These are phyloP conservation scores for Byasa hedistus DNA, from an alignment of 2,888 invertebrate species.

Conservation along the genomic window DNA sequence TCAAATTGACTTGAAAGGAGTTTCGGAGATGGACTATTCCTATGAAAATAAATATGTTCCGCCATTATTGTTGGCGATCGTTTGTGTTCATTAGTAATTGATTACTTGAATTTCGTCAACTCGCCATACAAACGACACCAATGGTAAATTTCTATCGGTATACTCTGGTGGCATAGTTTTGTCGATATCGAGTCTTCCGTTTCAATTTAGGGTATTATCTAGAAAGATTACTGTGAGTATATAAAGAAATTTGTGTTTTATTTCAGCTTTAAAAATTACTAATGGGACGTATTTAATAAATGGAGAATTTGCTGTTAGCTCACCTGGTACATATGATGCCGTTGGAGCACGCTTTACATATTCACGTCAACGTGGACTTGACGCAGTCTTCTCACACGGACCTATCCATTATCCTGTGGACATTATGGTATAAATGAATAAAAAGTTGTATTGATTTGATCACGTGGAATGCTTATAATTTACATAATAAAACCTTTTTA, in stretches of 20 bases:
- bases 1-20: too few species aligned
- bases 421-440: constrained; percentile 83
- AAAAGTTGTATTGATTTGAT: neutral
- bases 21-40: too few species aligned
- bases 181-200: too few species aligned
- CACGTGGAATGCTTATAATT: neutral
- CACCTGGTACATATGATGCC: constrained; percentile 86
- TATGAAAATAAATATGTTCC: too few species aligned
- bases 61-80: too few species aligned
- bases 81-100: too few species aligned
- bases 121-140: too few species aligned
- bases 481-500: constrained; percentile 51
- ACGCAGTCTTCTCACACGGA: constrained; percentile 88
- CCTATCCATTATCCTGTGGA: constrained; percentile 88
- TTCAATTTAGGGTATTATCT: too few species aligned
- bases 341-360: constrained; percentile 91
- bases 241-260: neutral
- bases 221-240: too few species aligned
- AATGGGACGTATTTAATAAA: constrained; percentile 90
- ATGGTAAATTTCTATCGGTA: too few species aligned
- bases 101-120: too few species aligned
- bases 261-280: constrained; percentile 86
- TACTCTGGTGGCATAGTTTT: too few species aligned
- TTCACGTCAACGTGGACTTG: constrained; percentile 85
- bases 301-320: constrained; percentile 88